phyloP scores from a whole-genome alignment of 92 coral and sea anemone species.

The Micromussa lordhowensis region DNA sequence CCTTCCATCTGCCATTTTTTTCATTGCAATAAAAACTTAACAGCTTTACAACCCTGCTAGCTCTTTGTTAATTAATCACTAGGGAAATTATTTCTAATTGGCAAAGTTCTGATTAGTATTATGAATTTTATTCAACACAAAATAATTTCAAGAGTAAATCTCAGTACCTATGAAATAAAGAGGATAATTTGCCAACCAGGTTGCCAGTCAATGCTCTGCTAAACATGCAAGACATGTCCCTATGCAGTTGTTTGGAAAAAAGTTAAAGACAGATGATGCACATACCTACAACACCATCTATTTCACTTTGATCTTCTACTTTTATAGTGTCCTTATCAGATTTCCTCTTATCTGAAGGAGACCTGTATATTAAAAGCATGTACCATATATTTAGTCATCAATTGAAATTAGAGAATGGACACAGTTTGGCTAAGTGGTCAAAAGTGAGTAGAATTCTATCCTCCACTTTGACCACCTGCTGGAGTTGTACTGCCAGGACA shows the following conservation, averaged over 20 bases:
- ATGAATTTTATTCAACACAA: too few species aligned
- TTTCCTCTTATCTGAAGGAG: constrained; percentile 56
- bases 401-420: not conserved
- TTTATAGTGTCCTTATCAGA: constrained; percentile 10
- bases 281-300: constrained; percentile 48
- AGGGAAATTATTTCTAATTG: too few species aligned
- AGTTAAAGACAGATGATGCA: not conserved
- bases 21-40: too few species aligned
- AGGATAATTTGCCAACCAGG: too few species aligned
- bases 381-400: not conserved
- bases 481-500: too few species aligned
- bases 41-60: too few species aligned
- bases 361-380: constrained; percentile 6
- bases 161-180: too few species aligned
- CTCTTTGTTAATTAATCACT: too few species aligned
- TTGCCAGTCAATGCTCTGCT: not conserved
- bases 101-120: too few species aligned
- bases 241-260: not conserved
- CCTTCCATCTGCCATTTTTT: too few species aligned
- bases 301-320: constrained; percentile 13
- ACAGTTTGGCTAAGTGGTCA: not conserved
- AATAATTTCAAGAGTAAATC: too few species aligned
- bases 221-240: not conserved
- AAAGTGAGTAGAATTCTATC: too few species aligned
- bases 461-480: not conserved